Conservation (phyloP, 2,888 invertebrate species). For the Lacanobia oleracea region DNA sequence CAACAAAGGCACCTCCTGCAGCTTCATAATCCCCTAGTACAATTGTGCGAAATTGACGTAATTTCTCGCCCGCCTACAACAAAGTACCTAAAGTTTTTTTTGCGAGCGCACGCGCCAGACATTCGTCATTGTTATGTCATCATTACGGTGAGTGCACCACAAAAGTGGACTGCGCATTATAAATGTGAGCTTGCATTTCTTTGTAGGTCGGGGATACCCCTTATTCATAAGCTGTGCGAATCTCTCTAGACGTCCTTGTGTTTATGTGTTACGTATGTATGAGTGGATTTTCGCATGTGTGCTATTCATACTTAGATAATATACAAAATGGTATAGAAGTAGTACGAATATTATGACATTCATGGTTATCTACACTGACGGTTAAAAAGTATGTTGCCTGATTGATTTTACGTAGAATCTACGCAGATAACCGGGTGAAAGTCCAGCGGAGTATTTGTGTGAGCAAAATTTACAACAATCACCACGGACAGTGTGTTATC, state of each 20-base stretch:
- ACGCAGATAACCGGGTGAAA: constrained; percentile 64
- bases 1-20: constrained; percentile 75
- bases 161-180: constrained; percentile 81
- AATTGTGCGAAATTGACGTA: constrained; percentile 90
- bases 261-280: constrained; percentile 26
- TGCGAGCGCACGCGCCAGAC: constrained; percentile 82
- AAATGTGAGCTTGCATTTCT: constrained; percentile 78
- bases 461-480: constrained; percentile 77
- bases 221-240: constrained; percentile 80
- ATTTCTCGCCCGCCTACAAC: constrained; percentile 81
- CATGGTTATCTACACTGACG: background rate
- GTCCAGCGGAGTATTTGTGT: constrained; percentile 69
- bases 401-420: constrained; percentile 44
- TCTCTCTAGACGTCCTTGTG: constrained; percentile 75
- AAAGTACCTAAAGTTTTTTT: constrained; percentile 78
- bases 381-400: constrained; percentile 14
- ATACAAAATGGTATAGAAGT: background rate
- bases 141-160: constrained; percentile 84
- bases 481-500: constrained; percentile 80
- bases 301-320: constrained; percentile 31
- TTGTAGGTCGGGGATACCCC: constrained; percentile 87
- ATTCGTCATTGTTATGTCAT: constrained; percentile 85
- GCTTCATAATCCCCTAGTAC: constrained; percentile 82
- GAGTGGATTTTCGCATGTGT: constrained; percentile 54
- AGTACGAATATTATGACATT: background rate